These are phyloP conservation scores for Otocyon megalotis DNA, from an alignment of 2,113 vertebrate species.

Conservation along the genomic window DNA sequence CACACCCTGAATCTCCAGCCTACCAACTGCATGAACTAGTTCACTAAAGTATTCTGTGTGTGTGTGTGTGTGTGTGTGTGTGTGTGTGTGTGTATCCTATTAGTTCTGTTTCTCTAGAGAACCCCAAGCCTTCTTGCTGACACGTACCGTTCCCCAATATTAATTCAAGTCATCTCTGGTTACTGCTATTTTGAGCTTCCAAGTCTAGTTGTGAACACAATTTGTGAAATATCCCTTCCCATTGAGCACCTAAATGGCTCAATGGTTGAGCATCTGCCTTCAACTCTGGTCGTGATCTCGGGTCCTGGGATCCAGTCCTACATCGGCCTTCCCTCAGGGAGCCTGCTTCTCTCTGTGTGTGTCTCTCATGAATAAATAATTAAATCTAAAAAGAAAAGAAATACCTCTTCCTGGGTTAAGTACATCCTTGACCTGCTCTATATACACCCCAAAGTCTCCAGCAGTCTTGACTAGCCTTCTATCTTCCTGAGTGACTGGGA, in stretches of 20 bases:
- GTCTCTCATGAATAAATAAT: no score
- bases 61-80: neutral
- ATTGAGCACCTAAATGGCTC: no score
- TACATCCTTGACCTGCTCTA: neutral
- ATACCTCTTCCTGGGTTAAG: neutral
- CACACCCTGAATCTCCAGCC: neutral
- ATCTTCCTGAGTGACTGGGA: neutral
- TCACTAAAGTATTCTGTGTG: neutral
- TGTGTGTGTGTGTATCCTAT: neutral
- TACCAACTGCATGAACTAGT: neutral
- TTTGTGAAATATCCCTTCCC: neutral
- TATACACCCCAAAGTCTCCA: neutral
- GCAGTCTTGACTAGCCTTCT: neutral
- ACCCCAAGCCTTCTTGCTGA: neutral
- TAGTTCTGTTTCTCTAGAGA: neutral
- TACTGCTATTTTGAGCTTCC: neutral
- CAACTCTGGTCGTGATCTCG: no score
- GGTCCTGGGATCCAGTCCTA: no score
- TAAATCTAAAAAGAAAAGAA: no score
- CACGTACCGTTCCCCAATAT: neutral
- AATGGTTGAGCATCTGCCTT: no score
- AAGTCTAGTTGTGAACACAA: conserved; percentile 30
- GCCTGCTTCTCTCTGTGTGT: no score
- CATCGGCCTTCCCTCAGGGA: no score
- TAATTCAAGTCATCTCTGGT: conserved; percentile 37